phyloP scores from a whole-genome alignment of 2,888 invertebrate genomes.

The Halictus quadricinctus region DNA sequence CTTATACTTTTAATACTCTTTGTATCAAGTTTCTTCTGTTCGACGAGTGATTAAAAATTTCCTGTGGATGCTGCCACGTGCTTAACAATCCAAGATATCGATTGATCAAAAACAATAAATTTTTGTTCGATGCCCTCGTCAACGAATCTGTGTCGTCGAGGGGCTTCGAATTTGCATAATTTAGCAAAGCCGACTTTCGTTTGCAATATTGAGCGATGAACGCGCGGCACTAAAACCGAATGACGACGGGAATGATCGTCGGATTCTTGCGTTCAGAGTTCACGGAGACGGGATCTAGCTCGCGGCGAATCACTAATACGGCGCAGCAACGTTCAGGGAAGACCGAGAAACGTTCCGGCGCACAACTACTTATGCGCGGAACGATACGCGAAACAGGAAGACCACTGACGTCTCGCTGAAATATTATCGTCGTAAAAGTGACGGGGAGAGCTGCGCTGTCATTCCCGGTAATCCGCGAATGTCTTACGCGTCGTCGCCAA shows the following conservation, averaged over 20 bases:
- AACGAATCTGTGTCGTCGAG: neutral
- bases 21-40: too few species aligned
- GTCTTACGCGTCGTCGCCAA: conserved; percentile 55
- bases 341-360: neutral
- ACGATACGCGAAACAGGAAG: conserved; percentile 40
- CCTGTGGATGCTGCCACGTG: too few species aligned
- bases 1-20: too few species aligned
- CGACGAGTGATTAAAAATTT: too few species aligned
- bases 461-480: conserved; percentile 61
- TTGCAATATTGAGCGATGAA: neutral
- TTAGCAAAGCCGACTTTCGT: neutral
- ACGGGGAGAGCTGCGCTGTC: conserved; percentile 51
- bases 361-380: conserved; percentile 46
- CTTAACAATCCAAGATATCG: too few species aligned
- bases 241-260: neutral
- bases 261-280: neutral
- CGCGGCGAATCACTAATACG: neutral
- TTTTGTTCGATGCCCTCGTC: neutral
- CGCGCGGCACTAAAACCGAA: neutral
- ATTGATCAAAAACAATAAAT: neutral
- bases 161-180: too few species aligned
- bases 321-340: neutral
- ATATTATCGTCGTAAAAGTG: conserved; percentile 68
- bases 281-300: neutral
- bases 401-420: conserved; percentile 62